Conservation (phyloP, 1,140 invertebrate genomes). For the Monochamus saltuarius region DNA sequence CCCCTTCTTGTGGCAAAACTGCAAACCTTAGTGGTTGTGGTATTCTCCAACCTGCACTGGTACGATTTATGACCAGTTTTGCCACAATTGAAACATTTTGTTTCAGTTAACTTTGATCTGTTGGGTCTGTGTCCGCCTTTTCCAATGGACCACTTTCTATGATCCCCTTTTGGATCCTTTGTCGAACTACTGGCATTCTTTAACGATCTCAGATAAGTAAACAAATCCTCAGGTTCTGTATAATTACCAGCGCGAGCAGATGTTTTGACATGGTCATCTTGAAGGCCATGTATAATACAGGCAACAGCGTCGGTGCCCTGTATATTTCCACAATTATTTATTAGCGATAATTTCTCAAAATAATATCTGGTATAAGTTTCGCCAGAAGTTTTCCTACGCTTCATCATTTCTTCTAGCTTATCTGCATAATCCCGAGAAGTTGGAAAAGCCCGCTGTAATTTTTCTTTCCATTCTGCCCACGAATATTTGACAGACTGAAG, state of each 20-base stretch:
- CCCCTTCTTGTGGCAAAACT: too few relatives aligned
- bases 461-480: conserved; percentile 35
- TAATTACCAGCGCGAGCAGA: conserved; percentile 8
- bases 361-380: conserved; percentile 41
- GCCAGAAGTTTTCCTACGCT: conserved; percentile 24
- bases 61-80: too few relatives aligned
- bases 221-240: too few relatives aligned
- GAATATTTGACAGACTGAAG: conserved; percentile 25
- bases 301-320: conserved; percentile 38
- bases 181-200: too few relatives aligned
- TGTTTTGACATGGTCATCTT: conserved; percentile 10
- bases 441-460: conserved; percentile 32
- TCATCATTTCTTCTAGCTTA: conserved; percentile 37
- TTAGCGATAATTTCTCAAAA: conserved; percentile 39
- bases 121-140: too few relatives aligned
- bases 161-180: too few relatives aligned
- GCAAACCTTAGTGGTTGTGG: too few relatives aligned
- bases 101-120: too few relatives aligned
- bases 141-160: too few relatives aligned
- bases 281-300: conserved; percentile 38
- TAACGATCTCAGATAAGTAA: too few relatives aligned
- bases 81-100: too few relatives aligned
- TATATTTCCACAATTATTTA: conserved; percentile 36
- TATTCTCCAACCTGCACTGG: too few relatives aligned
- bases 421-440: conserved; percentile 37